These are phyloP conservation scores for Podarcis muralis DNA, from an alignment of 2,113 vertebrate species.

Conservation along the genomic window DNA sequence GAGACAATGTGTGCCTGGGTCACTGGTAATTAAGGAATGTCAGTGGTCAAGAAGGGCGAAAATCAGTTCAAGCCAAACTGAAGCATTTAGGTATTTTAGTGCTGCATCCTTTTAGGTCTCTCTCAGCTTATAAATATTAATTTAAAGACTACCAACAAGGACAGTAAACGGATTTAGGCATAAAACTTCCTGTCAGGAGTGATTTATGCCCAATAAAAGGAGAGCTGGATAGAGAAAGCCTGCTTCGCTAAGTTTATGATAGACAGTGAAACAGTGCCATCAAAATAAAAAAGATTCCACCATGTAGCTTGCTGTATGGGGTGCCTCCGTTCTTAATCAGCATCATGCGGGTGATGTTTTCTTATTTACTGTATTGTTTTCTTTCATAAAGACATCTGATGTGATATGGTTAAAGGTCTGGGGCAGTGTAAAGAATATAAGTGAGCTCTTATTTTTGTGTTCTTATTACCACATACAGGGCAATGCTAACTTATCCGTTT, in stretches of 20 bases:
- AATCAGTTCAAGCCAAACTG: constrained; percentile 67
- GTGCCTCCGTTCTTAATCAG: constrained; percentile 54
- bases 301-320: constrained; percentile 31
- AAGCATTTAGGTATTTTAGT: constrained; percentile 79
- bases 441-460: constrained; percentile 51
- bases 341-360: neutral
- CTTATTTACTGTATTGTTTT: constrained; percentile 37
- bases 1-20: constrained; percentile 61
- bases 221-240: constrained; percentile 75
- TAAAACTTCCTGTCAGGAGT: constrained; percentile 81
- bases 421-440: constrained; percentile 5
- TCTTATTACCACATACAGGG: constrained; percentile 7
- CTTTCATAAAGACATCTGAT: constrained; percentile 47
- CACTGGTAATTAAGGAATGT: constrained; percentile 79
- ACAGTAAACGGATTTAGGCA: constrained; percentile 83
- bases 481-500: neutral
- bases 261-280: constrained; percentile 76
- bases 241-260: constrained; percentile 80
- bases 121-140: constrained; percentile 87
- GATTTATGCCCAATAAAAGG: constrained; percentile 84
- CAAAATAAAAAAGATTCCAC: constrained; percentile 74
- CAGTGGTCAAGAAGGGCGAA: constrained; percentile 74
- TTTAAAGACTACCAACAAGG: constrained; percentile 86
- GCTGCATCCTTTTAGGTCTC: constrained; percentile 74
- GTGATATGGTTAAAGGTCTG: constrained; percentile 46